Percentiles rank a stretch among this genome's conserved stretches.
Conservation (phyloP, 2,888 invertebrate species). For the Troides oblongomaculatus region DNA sequence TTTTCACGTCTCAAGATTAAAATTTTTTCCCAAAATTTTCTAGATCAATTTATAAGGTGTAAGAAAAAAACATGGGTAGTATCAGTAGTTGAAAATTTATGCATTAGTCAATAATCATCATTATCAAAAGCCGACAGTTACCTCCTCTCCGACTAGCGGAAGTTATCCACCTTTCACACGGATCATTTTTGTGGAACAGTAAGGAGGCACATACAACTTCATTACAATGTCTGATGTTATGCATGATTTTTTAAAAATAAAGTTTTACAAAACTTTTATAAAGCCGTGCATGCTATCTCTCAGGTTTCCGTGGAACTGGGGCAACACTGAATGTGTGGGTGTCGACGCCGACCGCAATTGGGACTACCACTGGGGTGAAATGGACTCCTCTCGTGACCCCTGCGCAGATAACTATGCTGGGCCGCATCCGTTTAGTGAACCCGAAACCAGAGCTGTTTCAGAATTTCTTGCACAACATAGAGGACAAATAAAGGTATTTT, state of each 20-base stretch:
- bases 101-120: too few relatives aligned
- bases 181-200: too few relatives aligned
- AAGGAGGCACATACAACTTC: too few relatives aligned
- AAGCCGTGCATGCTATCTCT: not conserved
- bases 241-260: not conserved
- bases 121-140: too few relatives aligned
- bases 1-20: not conserved
- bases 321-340: slow-evolving; percentile 83
- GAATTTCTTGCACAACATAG: slow-evolving; percentile 80
- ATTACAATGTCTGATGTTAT: too few relatives aligned
- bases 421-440: slow-evolving; percentile 86
- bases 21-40: not conserved
- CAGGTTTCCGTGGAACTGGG: slow-evolving; percentile 81
- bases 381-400: slow-evolving; percentile 84
- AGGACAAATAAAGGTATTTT: slow-evolving; percentile 81
- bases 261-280: not conserved
- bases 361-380: slow-evolving; percentile 85
- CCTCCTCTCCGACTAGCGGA: too few relatives aligned
- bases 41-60: too few relatives aligned
- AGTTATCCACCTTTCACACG: too few relatives aligned
- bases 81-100: too few relatives aligned
- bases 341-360: slow-evolving; percentile 90
- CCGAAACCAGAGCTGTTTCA: slow-evolving; percentile 85
- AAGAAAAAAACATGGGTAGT: too few relatives aligned
- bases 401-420: slow-evolving; percentile 89